Evolutionary conservation across 2,888 invertebrate species (phyloP), one percentile per base, ranked within the genome.

Genomic region (Piscicola geometra): DNA sequence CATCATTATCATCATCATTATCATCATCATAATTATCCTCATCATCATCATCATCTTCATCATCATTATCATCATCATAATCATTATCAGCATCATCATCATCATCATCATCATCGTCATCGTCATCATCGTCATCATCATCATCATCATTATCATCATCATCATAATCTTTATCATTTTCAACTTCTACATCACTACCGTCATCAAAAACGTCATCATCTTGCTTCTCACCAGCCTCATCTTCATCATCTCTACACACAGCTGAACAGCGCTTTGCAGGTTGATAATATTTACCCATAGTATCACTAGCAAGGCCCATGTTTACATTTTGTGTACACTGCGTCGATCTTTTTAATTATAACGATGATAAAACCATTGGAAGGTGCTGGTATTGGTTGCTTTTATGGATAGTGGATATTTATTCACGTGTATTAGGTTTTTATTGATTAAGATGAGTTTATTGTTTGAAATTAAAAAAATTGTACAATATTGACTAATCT

Each of bases 1-100:
- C 28, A 71, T 71, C 71, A 56, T 71, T 33, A 71, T 72, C 56
- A 52, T 52, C 52, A 71, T 56, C 72, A 52, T 71, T 56, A 56
- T 50, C 71, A 1, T 73, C 73, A 41, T 68, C 67, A 68, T 67
- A 9, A 47, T 75, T 50, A 68, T 35, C 41, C 25, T 68, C 75
- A 68, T 68, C 68, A 67, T 41, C 50, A 41, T 67, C 67, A 73
- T 73, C 66, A 73, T 60, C 60, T 33, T 73, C 73, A 1, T 15
- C 60, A 73, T 60, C 60, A 33, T 73, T 35, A 64, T 64, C 64
- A 73, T 32, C 50, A 71, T 71, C 52, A 71, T 35, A 15, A 30
- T 67, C 67, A 35, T 67, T 32, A 21, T 18, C 67, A 35, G 12
- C 67, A 67, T 67, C 33, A 35, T 67, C 35, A 35, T n/a, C 67